Evolutionary conservation across 2,888 invertebrate genomes (phyloP), one percentile per base, ranked within the genome.

Genomic region (Escarpia spicata): DNA sequence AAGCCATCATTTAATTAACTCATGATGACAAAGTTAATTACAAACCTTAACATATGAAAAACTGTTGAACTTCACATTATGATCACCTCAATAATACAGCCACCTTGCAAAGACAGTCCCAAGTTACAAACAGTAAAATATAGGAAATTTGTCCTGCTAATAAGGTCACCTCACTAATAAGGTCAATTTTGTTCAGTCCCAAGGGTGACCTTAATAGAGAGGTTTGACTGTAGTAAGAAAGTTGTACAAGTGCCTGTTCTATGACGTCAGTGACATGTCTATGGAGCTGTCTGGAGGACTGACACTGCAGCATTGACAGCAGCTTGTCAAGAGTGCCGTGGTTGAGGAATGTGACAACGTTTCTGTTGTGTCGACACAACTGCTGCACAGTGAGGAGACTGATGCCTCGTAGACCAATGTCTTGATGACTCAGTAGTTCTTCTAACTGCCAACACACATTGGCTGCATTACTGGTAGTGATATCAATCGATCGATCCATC

Each of bases 211-310:
- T 10, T 37, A 37, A 37, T 37, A 37, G 37, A 37, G 37, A 37
- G 37, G 37, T 37, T 6, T 45, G 45, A 45, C 10, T 45, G 6
- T 15, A 8, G 26, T 75, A 75, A 75, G 19, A 75, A 75, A 75
- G n/a, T 75, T 15, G 75, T 75, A 75, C 75, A 75, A 75, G 75
- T 75, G 75, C 75, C 75, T 75, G 75, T 75, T 75, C 75, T 75
- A 75, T 75, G 75, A 75, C 26, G 75, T 6, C 75, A 26, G 75
- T 26, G 75, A 75, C 26, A 26, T 26, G 19, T 4, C 75, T 15
- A 6, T 75, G 75, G 6, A 75, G 75, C 75, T 3, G 6, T 75
- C 19, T 6, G 6, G 75, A 4, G 26, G 75, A 15, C 19, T 3
- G 4, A 75, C 75, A 75, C 75, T 75, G 26, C 75, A 75, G 26